Base-by-base conservation (phyloP, 2,888 invertebrate genomes). In the Conops quadrifasciatus region DNA sequence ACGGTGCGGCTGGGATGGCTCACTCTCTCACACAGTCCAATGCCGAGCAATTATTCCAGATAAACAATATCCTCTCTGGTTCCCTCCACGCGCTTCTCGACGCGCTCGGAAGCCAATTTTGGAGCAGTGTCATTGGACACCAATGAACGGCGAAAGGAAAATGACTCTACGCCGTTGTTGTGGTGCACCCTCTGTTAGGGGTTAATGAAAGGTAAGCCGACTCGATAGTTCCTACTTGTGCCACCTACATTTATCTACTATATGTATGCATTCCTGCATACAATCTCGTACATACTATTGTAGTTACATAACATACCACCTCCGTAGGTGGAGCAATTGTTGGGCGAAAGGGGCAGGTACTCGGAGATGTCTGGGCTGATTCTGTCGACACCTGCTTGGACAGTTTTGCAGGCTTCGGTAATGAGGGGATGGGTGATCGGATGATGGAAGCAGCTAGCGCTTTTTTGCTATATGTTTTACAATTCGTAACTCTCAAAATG, bases 121-220 rank as follows among this genome's bases (percentile, higher is more conserved):
- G 28, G 13, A 58, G 67, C 67, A 45, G 67, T 47, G n/a, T 58
- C 45, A 67, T 67, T 67, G 67, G 67, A 67, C 16, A 13, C 45
- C 58, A 30, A 13, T 9, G 19, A 30, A 36, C 36, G 51, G 28
- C 30, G 30, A 19, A 28, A 24, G n/a, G 16, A 19, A 53, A 30
- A 28, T 30, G 0, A 7, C 13, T 36, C 26, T 36, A 49, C n/a
- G 36, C 36, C 9, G 36, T 36, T 51, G 65, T 26, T 36, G 66
- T 43, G 19, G 43, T 21, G 56, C 43, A 21, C 56, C 21, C 13
- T 62, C 26, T 36, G 9, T 36, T 51, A 30, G 26, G 62, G 68
- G 68, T 49, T 62, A 62, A 30, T 51, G 19, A 13, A 24, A 26
- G 47, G 11, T 36, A 11, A 24, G 53, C 30, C 24, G 24, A 21